Base-by-base conservation (phyloP, 2,113 vertebrate genomes). In the Bagarius yarrelli region DNA sequence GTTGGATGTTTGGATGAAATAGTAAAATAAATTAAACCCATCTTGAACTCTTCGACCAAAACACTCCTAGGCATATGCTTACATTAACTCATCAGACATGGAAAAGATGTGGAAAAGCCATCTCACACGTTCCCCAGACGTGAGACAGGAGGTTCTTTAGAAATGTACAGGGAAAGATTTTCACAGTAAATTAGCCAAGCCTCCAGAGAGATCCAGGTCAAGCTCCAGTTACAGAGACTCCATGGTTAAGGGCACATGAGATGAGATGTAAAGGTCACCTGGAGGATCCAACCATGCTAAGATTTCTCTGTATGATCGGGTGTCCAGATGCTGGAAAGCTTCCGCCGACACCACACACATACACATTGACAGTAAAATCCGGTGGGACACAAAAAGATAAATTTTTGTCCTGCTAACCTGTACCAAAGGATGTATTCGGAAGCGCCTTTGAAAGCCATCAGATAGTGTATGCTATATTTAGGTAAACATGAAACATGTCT, bases 111-210 rank as follows among this genome's bases (percentile, higher is more conserved):
- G 76, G 72, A 85, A 82, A 85, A 82, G 36, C 76, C 64, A 69
- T 85, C 72, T 82, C 23, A 6, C 50, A n/a, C 25, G 40, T 59
- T 82, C 50, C 66, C 50, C 36, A 63, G 56, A 73, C 47, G 19
- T 6, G 11, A 21, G 21, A 61, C 79, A 73, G 74, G 79, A 40
- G 73, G 77, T 56, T 76, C 4, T 34, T 77, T 59, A 40, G 81
- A 83, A 80, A 83, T 80, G 66, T 83, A 82, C 84, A 77, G 25
- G 27, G 34, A 76, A 67, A 44, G 71, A 76, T 57, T 64, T 79
- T 57, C 63, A 69, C 72, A 80, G 72, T 76, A 82, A 76, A 80
- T 82, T 50, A 76, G 56, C 34, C 47, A 23, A 32, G 47, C 47
- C 50, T 72, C 70, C 55, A 50, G 57, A 69, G 69, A 82, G 83